These are phyloP conservation scores for Terrapene triunguis DNA, from an alignment of 2,113 vertebrate species.

Conservation along the genomic window DNA sequence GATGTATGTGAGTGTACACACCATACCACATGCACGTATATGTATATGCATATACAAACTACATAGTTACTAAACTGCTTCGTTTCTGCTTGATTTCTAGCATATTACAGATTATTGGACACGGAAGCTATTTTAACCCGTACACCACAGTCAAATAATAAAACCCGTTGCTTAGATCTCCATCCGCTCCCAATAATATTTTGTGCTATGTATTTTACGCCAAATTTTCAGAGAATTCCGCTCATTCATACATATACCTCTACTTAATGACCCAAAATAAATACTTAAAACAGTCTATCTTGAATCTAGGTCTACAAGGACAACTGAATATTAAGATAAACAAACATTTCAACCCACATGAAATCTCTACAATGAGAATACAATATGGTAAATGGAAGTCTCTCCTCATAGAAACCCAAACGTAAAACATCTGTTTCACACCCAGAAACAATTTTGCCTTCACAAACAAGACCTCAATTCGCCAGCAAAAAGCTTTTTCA, in stretches of 20 bases:
- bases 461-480: conserved; percentile 19
- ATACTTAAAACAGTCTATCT: not conserved
- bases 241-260: not conserved
- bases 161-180: not conserved
- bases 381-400: not conserved
- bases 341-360: not conserved
- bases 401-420: not conserved
- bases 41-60: conserved; percentile 24
- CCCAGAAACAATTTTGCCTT: conserved; percentile 1
- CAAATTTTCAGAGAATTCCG: conserved; percentile 44
- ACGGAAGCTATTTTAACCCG: not conserved
- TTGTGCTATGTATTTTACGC: not conserved
- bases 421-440: conserved; percentile 57
- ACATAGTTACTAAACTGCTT: not conserved
- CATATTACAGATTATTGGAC: not conserved
- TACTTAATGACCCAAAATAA: not conserved
- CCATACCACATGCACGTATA: not conserved
- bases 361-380: not conserved
- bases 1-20: not conserved
- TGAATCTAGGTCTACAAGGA: fast-evolving
- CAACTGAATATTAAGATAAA: not conserved
- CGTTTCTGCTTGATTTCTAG: not conserved
- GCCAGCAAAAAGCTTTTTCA: not conserved
- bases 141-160: not conserved
- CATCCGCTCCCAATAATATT: not conserved